Evolutionary conservation across 2,888 invertebrate genomes (phyloP).

Genomic region (Orthosia gothica): DNA sequence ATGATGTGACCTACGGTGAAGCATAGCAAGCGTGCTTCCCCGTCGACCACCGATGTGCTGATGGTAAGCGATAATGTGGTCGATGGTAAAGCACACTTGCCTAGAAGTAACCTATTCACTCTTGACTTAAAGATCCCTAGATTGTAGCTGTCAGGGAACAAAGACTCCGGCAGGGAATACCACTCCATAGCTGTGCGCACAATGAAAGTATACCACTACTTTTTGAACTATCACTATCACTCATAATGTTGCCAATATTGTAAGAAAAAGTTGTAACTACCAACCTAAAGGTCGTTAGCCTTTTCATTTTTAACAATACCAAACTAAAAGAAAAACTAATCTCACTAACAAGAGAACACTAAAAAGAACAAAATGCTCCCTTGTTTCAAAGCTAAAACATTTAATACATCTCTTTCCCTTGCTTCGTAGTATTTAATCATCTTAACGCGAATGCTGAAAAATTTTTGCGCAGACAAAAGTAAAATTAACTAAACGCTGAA

Average conservation of each 20-base stretch:
- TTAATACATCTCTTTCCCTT: slow-evolving; percentile 21
- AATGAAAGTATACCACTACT: too few species aligned
- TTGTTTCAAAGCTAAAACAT: slow-evolving; percentile 36
- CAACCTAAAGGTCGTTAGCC: not conserved
- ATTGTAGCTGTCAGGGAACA: too few species aligned
- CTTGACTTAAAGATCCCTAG: too few species aligned
- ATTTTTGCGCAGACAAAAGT: slow-evolving; percentile 61
- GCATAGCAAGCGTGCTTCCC: too few species aligned
- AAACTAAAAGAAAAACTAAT: slow-evolving; percentile 17
- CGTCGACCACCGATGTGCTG: too few species aligned
- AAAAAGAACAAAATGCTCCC: slow-evolving; percentile 9
- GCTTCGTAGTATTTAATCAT: slow-evolving; percentile 47
- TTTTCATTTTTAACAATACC: slow-evolving; percentile 5
- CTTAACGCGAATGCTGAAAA: slow-evolving; percentile 36
- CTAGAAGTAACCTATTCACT: too few species aligned
- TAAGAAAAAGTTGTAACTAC: not conserved
- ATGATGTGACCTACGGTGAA: too few species aligned
- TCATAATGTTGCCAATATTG: not conserved
- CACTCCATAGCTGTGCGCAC: too few species aligned
- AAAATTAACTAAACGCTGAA: slow-evolving; percentile 57
- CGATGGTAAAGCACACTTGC: too few species aligned
- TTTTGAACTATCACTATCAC: not conserved
- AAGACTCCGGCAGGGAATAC: too few species aligned
- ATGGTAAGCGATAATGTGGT: too few species aligned
- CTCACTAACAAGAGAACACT: slow-evolving; percentile 22